Base-by-base conservation (phyloP, 2,113 vertebrate genomes). In the Callionymus lyra region DNA sequence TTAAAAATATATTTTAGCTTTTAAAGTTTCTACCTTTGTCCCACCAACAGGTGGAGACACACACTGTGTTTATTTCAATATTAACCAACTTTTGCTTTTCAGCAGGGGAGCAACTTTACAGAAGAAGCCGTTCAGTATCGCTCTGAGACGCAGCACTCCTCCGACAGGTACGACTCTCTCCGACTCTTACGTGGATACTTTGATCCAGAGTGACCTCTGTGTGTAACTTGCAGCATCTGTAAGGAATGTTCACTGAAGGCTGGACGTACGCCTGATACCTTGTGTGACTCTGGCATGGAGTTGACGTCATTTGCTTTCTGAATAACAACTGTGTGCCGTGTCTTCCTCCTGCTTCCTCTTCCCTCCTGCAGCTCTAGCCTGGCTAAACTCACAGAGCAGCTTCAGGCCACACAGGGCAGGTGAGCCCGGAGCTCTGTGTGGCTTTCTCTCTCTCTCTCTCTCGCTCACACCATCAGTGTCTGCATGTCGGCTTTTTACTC, bases 321-420 rank as follows among this genome's bases (percentile, higher is more conserved):
- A 34, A 39, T 39, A 16, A 38, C 21, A 58, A 4, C 10, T 39
- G n/a, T 44, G 34, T 54, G 15, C 56, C 34, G 52, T 56, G 42
- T 50, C n/a, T 36, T 42, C 39, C 27, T 47, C 16, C 18, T 31
- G 33, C 37, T 15, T n/a, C 49, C 37, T 70, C 16, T 53, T 59
- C 12, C 47, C 33, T 59, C 27, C 45, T 68, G 59, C 66, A 84
- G 83, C 64, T 82, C 80, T 63, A 82, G 83, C 55, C 63, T 86
- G 67, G 82, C 81, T 74, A 85, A 85, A 76, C 82, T 86, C 65
- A 83, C 80, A 62, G 83, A 87, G 59, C 83, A 87, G 79, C 80
- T 87, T 59, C 81, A 85, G 70, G 82, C 81, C 70, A 84, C 84
- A 49, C 82, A 85, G 71, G 79, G 77, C 75, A 85, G 85, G 85